These are phyloP conservation scores for Anoplius nigerrimus DNA, from an alignment of 2,888 invertebrate species.

Conservation along the genomic window DNA sequence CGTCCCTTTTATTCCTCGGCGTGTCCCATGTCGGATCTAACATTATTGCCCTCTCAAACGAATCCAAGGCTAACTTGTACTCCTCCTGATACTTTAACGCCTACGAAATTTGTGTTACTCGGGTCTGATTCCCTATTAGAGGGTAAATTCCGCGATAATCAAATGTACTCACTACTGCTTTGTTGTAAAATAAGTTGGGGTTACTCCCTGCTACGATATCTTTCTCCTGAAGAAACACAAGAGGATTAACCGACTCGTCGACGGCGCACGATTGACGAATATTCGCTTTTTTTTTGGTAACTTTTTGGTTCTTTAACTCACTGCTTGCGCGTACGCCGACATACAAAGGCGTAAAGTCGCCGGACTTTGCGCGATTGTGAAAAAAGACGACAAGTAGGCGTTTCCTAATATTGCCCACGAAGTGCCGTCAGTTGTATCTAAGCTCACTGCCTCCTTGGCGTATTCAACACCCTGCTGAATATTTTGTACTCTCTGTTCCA, in stretches of 20 bases:
- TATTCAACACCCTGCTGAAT: slow-evolving; percentile 84
- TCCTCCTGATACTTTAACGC: slow-evolving; percentile 88
- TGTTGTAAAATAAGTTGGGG: slow-evolving; percentile 89
- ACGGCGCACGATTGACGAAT: slow-evolving; percentile 4
- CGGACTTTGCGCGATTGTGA: slow-evolving; percentile 84
- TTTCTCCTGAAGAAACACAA: slow-evolving; percentile 77
- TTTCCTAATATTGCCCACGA: slow-evolving; percentile 92
- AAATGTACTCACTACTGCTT: slow-evolving; percentile 83
- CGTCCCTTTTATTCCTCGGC: slow-evolving; percentile 79
- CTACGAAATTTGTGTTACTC: slow-evolving; percentile 72
- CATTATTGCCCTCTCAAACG: slow-evolving; percentile 81
- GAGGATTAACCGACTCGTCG: not conserved
- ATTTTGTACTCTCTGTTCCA: slow-evolving; percentile 78
- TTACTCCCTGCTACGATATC: slow-evolving; percentile 83
- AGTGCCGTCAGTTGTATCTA: slow-evolving; percentile 86
- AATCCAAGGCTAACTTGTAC: slow-evolving; percentile 82
- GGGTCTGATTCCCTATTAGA: not conserved
- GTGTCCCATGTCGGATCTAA: slow-evolving; percentile 87
- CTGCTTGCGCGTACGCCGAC: slow-evolving; percentile 89
- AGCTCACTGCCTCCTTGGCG: slow-evolving; percentile 88
- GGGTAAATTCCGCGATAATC: not conserved
- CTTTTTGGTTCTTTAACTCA: slow-evolving; percentile 74
- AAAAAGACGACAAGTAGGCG: slow-evolving; percentile 88
- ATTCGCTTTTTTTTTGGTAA: too few species aligned
- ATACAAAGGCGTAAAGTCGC: slow-evolving; percentile 83